A percentile compares a stretch with the other conserved stretches of the same genome.
Evolutionary conservation across 64 coral and sea anemone genomes (phyloP).

Genomic region (Stichodactyla mertensii): DNA sequence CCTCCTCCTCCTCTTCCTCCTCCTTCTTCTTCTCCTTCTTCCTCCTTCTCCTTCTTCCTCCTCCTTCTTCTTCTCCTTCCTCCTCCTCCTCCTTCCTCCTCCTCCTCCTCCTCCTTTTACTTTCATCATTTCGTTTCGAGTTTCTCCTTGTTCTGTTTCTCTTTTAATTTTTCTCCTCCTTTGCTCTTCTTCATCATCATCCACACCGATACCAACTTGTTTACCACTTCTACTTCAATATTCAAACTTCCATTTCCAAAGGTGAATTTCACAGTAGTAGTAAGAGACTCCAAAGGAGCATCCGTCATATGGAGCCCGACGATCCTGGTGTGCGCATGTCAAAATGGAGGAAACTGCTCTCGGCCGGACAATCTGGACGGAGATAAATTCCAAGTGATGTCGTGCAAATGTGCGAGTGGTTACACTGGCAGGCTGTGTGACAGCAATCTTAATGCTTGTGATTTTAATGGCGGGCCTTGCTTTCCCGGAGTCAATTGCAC

Average conservation of each 20-base stretch:
- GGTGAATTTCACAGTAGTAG: slow-evolving; percentile 37
- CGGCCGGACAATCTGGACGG: slow-evolving; percentile 2
- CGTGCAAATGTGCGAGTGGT: slow-evolving; percentile 41
- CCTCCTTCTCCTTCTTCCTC: no score
- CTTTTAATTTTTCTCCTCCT: no score
- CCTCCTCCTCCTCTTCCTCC: no score
- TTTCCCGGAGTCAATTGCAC: slow-evolving; percentile 32
- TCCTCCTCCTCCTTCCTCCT: no score
- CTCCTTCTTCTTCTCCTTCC: no score
- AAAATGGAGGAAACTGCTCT: slow-evolving; percentile 30
- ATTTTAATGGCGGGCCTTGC: slow-evolving; percentile 28
- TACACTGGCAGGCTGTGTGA: slow-evolving; percentile 54
- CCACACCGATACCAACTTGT: no score
- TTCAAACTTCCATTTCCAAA: background rate
- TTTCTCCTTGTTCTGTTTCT: no score
- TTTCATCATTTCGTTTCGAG: no score
- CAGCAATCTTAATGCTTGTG: slow-evolving; percentile 30
- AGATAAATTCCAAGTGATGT: slow-evolving; percentile 33
- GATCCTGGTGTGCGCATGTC: slow-evolving; percentile 32
- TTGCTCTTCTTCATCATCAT: no score
- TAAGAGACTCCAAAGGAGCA: slow-evolving; percentile 38
- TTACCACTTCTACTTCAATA: no score
- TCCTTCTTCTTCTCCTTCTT: no score
- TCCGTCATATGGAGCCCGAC: slow-evolving; percentile 30
- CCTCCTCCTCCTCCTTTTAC: no score